Conservation (phyloP, 2,888 invertebrate species). For the Drosophila pseudotakahashii region DNA sequence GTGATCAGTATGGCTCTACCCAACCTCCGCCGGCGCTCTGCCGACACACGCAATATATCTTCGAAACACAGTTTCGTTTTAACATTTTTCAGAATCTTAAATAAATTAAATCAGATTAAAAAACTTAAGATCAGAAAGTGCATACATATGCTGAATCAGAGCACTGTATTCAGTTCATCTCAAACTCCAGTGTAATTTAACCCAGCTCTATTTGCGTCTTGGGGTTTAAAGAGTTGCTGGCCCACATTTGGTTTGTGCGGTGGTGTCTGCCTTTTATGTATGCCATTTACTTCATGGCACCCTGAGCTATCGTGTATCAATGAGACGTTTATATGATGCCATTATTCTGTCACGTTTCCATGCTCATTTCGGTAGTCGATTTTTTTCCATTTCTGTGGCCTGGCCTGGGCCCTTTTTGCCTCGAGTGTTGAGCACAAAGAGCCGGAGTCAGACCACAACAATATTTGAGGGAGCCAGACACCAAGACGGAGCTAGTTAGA, state of each 20-base stretch:
- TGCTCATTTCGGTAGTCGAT: conserved; percentile 43
- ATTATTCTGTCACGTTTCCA: conserved; percentile 77
- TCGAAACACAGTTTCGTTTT: too few species aligned
- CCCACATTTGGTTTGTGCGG: conserved; percentile 33
- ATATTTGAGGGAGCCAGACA: conserved; percentile 5
- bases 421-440: conserved; percentile 29
- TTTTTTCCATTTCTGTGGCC: conserved; percentile 51
- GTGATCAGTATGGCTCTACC: too few species aligned
- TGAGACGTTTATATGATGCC: conserved; percentile 58
- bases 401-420: conserved; percentile 29
- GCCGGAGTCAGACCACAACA: conserved; percentile 10
- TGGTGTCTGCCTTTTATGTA: conserved; percentile 17
- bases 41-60: too few species aligned
- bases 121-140: neutral
- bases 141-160: neutral
- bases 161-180: neutral
- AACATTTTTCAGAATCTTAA: too few species aligned
- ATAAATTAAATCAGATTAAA: too few species aligned
- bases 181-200: conserved; percentile 19
- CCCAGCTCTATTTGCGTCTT: conserved; percentile 30
- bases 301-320: conserved; percentile 36
- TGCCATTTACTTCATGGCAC: conserved; percentile 34
- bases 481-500: conserved; percentile 25
- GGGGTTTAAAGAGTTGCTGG: conserved; percentile 17
- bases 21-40: too few species aligned